Percentiles rank a stretch among this genome's conserved stretches.
These are phyloP conservation scores for Clupea harengus DNA, from an alignment of 2,113 vertebrate species.

Conservation along the genomic window DNA sequence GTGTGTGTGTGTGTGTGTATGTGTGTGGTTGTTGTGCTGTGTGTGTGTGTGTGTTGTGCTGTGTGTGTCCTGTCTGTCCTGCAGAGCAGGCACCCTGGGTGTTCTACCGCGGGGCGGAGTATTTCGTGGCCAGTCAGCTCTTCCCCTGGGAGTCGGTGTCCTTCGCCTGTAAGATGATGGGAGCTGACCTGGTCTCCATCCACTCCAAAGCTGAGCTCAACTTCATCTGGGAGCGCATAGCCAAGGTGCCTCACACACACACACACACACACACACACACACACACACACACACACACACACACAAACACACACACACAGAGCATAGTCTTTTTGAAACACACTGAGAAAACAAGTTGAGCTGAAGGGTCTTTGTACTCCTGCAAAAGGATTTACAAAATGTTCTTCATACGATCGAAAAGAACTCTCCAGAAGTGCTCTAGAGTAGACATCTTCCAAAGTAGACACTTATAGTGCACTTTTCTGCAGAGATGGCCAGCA, in stretches of 20 bases:
- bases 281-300: slow-evolving; percentile 16
- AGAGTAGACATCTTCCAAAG: neutral
- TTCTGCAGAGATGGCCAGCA: neutral
- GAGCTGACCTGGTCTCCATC: slow-evolving; percentile 75
- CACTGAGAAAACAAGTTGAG: neutral
- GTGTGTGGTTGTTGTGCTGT: neutral
- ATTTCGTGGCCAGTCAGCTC: slow-evolving; percentile 70
- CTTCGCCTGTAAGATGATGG: slow-evolving; percentile 85
- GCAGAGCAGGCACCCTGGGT: slow-evolving; percentile 84
- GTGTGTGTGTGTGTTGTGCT: neutral
- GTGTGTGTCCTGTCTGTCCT: slow-evolving; percentile 24
- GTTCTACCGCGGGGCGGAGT: slow-evolving; percentile 74
- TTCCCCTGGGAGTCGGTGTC: slow-evolving; percentile 75
- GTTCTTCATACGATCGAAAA: neutral
- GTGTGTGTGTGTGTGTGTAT: neutral
- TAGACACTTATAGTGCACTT: neutral
- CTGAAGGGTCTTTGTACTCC: neutral
- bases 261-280: neutral
- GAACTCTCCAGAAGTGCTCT: neutral
- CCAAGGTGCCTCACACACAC: slow-evolving; percentile 68
- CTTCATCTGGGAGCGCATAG: slow-evolving; percentile 81
- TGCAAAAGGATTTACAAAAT: neutral
- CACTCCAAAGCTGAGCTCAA: slow-evolving; percentile 81
- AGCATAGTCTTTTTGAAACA: neutral
- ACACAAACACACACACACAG: slow-evolving; percentile 23